These are phyloP conservation scores for Dynastes hyllus DNA, from an alignment of 2,888 invertebrate genomes.

Conservation along the genomic window DNA sequence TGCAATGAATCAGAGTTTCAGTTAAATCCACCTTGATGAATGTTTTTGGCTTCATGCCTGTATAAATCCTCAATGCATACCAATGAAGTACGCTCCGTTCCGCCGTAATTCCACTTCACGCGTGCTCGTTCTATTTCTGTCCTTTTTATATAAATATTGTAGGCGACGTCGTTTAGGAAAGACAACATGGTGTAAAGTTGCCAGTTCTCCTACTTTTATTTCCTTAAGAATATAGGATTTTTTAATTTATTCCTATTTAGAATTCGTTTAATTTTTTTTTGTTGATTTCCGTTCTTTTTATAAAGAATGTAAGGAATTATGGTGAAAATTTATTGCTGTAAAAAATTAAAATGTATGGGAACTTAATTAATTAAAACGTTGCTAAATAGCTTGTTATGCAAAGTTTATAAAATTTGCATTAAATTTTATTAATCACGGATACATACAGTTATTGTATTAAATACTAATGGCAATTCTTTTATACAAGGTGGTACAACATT, in stretches of 20 bases:
- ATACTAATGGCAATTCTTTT: too few relatives aligned
- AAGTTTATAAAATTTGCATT: too few relatives aligned
- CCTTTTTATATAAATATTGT: constrained; percentile 49
- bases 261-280: constrained; percentile 2
- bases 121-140: constrained; percentile 44
- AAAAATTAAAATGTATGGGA: background rate
- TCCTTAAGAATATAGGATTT: constrained; percentile 29
- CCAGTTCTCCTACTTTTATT: constrained; percentile 18
- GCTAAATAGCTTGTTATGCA: too few relatives aligned
- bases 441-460: too few relatives aligned
- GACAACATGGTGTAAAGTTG: background rate
- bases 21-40: constrained; percentile 73
- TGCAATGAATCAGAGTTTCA: constrained; percentile 73
- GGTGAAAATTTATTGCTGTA: background rate
- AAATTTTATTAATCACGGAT: too few relatives aligned
- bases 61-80: constrained; percentile 73
- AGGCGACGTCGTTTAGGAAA: constrained; percentile 25
- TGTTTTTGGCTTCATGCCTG: constrained; percentile 73
- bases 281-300: background rate
- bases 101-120: constrained; percentile 54
- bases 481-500: too few relatives aligned
- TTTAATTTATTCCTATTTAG: constrained; percentile 29
- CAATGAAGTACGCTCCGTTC: constrained; percentile 71
- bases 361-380: too few relatives aligned
- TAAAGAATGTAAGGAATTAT: background rate